Conservation (phyloP, 2,113 vertebrate species). For the Poecile atricapillus region DNA sequence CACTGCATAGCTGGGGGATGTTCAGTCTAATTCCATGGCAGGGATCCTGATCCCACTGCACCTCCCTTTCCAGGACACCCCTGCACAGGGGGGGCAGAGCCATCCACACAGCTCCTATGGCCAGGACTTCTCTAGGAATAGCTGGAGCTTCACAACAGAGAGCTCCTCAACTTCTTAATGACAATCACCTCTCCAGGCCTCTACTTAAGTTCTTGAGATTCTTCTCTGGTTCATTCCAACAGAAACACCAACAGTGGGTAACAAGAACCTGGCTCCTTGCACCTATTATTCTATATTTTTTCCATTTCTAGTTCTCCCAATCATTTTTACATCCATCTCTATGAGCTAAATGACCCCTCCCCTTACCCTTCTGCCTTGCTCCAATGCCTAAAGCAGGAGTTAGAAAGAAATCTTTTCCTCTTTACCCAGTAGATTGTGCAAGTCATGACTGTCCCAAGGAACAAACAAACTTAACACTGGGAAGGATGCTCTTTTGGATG, state of each 20-base stretch:
- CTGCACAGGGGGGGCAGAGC: fast-evolving
- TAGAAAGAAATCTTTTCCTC: not conserved
- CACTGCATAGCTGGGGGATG: not conserved
- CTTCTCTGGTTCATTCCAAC: not conserved
- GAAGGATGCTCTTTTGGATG: not conserved
- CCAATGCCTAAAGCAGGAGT: not conserved
- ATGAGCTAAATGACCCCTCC: not conserved
- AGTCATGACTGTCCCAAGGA: not conserved
- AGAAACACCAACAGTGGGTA: not conserved
- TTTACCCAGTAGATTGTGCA: not conserved
- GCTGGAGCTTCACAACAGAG: not conserved
- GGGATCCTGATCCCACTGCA: not conserved
- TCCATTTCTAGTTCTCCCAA: not conserved
- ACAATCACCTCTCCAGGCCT: not conserved
- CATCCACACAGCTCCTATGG: not conserved
- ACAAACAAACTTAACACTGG: not conserved
- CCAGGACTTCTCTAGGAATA: not conserved
- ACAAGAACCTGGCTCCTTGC: not conserved
- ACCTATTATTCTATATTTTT: not conserved
- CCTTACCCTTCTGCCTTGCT: not conserved
- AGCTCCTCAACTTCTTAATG: not conserved
- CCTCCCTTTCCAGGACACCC: not conserved
- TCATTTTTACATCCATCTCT: not conserved
- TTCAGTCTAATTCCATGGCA: not conserved
- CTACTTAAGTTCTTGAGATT: not conserved